Evolutionary conservation across 1,140 invertebrate genomes (phyloP), one percentile per base, ranked within the genome.

Genomic region (Sycophila sp.): DNA sequence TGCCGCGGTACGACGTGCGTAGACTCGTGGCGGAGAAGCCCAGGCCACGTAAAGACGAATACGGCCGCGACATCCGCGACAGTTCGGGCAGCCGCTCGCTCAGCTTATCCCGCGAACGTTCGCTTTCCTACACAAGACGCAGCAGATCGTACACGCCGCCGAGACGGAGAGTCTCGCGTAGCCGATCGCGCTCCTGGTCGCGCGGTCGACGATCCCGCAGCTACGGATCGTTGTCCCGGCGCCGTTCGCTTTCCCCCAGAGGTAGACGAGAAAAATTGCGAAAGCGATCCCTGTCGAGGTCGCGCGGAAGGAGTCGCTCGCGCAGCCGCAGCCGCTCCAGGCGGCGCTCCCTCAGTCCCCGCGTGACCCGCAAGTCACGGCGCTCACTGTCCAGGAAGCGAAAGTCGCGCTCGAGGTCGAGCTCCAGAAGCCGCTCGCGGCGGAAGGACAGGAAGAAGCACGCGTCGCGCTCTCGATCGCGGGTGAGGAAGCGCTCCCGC

Each of bases 1-100:
- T 95, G 24, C 92, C 93, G 72, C 87, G 93, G 13, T 95, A 96
- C 77, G 92, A 95, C 85, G 93, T 95, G 0, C 87, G 94, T 19
- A 91, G 92, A 69, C 85, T 95, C 34, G 91, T 96, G 13, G 88
- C 89, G 2, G 91, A 92, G 66, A 92, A 92, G 69, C 89, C 90
- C 0, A 84, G 89, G n/a, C 83, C 88, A 19, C 81, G 81, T 30
- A 93, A 92, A 82, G 94, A 95, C 81, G 90, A 92, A 32, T 95
- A 94, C 84, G 93, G 93, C 0, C 86, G 93, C n/a, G 93, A 94
- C 81, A 88, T 90, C 24, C 74, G 85, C 19, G 82, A 83, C 5
- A 77, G 80, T 42, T 87, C 84, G 2, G 73, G 81, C 15, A 87
- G 85, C 49, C 81, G 84, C 51, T 84, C 84, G 24, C 76, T 83